Percentiles rank a stretch among this genome's conserved stretches.
These are phyloP conservation scores for Rhinella marina DNA, from an alignment of 2,797 vertebrate species.

Conservation along the genomic window DNA sequence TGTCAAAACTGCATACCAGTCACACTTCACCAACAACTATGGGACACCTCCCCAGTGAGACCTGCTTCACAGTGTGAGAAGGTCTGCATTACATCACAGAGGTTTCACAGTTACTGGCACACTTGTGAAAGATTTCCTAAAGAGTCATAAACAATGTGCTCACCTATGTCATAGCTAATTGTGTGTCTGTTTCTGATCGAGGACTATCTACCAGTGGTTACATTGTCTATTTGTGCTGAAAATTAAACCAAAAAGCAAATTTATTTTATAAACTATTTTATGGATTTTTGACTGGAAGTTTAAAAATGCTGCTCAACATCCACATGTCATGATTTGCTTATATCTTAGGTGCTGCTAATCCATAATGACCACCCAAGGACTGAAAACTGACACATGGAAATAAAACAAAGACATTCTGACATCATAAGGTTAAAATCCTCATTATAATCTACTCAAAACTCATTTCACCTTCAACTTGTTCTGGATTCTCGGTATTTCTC, in stretches of 20 bases:
- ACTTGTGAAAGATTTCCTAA: background rate
- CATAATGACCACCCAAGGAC: background rate
- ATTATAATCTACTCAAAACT: slow-evolving; percentile 11
- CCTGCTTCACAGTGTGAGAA: too few species aligned
- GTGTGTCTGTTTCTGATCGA: background rate
- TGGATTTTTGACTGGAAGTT: background rate
- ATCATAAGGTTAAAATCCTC: background rate
- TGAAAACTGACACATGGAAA: background rate
- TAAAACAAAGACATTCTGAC: background rate
- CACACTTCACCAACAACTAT: too few species aligned
- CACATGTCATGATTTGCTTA: background rate
- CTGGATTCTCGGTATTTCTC: background rate
- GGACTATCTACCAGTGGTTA: background rate
- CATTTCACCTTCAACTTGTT: background rate
- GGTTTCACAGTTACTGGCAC: background rate
- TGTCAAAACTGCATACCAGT: too few species aligned
- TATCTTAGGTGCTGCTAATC: slow-evolving; percentile 28
- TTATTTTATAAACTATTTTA: background rate
- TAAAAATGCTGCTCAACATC: background rate
- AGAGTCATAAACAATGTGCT: background rate
- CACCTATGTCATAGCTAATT: too few species aligned
- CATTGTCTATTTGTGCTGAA: background rate
- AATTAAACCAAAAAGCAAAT: too few species aligned
- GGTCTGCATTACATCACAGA: too few species aligned
- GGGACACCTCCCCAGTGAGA: too few species aligned